Evolutionary conservation across 2,888 invertebrate species (phyloP), one percentile per base, ranked within the genome.

Genomic region (Prosapia bicincta): DNA sequence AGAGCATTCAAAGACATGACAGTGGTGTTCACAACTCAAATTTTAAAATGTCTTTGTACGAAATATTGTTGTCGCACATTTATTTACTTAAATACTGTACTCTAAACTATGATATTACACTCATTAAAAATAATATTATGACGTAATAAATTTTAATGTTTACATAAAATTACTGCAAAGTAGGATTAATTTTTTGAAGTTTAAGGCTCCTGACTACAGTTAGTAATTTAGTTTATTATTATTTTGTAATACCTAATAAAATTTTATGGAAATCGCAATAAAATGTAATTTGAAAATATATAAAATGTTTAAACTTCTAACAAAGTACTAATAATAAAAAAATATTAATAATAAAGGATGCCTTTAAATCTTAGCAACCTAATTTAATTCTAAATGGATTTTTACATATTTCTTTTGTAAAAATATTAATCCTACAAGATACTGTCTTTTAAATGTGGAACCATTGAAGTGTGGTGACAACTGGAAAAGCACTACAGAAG

Each of bases 381-480:
- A 68, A 26, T 26, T 26, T 26, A n/a, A 24, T 68, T 26, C 26
- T 26, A 68, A 68, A 26, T 5, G 26, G 10, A 68, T 26, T n/a
- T 20, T 26, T 26, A 26, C 20, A 70, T 70, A 38, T 32, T 70
- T 38, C 38, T 2, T 2, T 38, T 38, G 38, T 38, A 38, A 70
- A 25, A 70, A 70, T 20, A 32, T 70, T 26, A 54, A 25, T 73
- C 73, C 68, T 74, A 74, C 24, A 74, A 69, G 65, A 54, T 74
- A 74, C 74, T 74, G 74, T 74, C 74, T 74, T 74, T 74, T 74
- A 43, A 69, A 74, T 25, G 25, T 26, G 26, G 54, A 69, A 72
- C 68, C n/a, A 54, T 68, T 74, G 43, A 74, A 69, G 74, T 74
- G 68, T 69, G 74, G 69, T 32, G 38, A n/a, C 20, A 70, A 23